Percentiles rank a stretch among this genome's conserved stretches.
phyloP scores from a whole-genome alignment of 2,888 invertebrate genomes.

The Tipula lateralis region DNA sequence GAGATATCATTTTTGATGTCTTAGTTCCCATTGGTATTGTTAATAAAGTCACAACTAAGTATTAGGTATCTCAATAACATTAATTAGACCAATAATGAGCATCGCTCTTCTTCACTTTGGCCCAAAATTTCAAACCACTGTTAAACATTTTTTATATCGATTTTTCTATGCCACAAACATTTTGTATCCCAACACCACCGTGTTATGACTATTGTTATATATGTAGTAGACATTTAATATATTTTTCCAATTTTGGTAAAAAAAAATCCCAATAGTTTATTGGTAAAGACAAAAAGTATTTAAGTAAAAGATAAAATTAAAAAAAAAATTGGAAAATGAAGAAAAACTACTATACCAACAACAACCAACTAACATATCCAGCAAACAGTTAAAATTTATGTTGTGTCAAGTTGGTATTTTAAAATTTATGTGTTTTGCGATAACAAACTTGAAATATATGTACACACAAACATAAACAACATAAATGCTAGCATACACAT shows the following conservation, averaged over 20 bases:
- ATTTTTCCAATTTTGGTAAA: background rate
- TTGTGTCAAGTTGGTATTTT: constrained; percentile 24
- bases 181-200: background rate
- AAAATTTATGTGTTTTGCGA: constrained; percentile 5
- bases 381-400: constrained; percentile 15
- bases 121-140: no score
- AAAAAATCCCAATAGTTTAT: background rate
- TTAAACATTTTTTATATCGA: background rate
- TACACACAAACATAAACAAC: background rate
- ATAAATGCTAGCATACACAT: background rate
- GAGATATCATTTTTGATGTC: no score
- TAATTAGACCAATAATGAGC: no score
- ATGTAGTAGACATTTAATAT: no score
- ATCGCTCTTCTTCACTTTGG: no score
- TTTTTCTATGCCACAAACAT: background rate
- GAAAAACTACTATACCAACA: background rate
- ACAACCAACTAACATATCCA: background rate
- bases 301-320: background rate
- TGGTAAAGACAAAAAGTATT: constrained; percentile 7
- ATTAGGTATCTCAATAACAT: no score
- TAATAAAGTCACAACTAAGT: no score
- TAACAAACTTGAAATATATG: background rate
- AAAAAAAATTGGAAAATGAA: background rate
- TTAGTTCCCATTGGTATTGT: no score
- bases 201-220: background rate